Evolutionary conservation across 2,888 invertebrate species (phyloP), one percentile per base, ranked within the genome.

Genomic region (Acrobasis consociella): DNA sequence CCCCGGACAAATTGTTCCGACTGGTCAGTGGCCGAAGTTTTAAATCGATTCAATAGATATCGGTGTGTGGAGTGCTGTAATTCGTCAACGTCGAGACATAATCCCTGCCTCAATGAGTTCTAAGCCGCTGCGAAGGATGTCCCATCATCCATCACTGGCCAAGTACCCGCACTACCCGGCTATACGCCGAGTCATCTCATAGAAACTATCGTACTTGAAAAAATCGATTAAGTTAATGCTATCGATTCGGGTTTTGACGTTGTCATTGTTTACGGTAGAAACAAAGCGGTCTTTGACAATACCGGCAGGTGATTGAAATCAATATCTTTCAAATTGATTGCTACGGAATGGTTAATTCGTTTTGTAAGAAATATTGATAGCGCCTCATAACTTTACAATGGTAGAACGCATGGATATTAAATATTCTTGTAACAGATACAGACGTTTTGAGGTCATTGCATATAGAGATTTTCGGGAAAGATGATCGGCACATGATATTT

Each of bases 51-150:
- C 83, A 85, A 87, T 83, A 83, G 83, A 82, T 87, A 88, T 86
- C 86, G 85, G 80, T 82, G 80, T 82, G 85, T 81, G 77, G 78
- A 85, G 83, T 81, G 77, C 76, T 76, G 86, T 86, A 83, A 91
- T 91, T 84, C 87, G 88, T 91, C 90, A 90, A 89, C 84, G 91
- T 90, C 90, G 76, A 79, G 77, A 81, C 85, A 85, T 91, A 91
- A 91, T 89, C 89, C 89, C 78, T 79, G 80, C 84, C 85, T 87
- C 88, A 87, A 88, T 89, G 89, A 87, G 86, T 82, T 81, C 81
- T 87, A 86, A 87, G 87, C 87, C 81, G 76, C 76, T 76, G 76
- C 74, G 80, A 82, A 80, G 82, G 87, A 85, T 83, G 87, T 84
- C 81, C 81, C 81, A 75, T 85, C 86, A 91, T 90, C 87, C 84